Base-by-base conservation (phyloP, 35 echinoderm and acorn worm genomes). In the Apostichopus parvimensis region DNA sequence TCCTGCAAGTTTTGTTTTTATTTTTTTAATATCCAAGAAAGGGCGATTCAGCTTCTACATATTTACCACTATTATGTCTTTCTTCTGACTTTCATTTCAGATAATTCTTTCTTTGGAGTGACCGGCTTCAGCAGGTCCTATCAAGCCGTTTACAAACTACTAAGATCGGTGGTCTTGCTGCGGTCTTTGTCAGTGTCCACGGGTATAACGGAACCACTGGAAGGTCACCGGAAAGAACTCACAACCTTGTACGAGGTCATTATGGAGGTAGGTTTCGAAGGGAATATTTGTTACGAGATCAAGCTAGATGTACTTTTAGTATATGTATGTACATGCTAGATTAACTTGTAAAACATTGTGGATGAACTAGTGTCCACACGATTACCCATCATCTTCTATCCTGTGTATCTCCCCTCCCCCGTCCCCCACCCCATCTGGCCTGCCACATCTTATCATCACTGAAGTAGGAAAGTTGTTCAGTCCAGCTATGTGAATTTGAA, bases 81-180 rank as follows among this genome's bases (percentile, higher is more conserved):
- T 7, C 11, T 60, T 12, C 1, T 60, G 4, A 60, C 11, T 60
- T 60, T 21, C 58, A 18, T 59, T 25, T 13, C 81, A 84, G 81
- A 58, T 84, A 59, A 59, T 8, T 84, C 81, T 24, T 84, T 84
- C 58, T 84, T 84, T 84, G 81, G 81, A 12, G 81, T 84, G 0
- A 84, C 81, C 58, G 81, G 81, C 6, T 84, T 84, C 23, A 84
- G 53, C 4, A 57, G 53, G 14, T 55, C 81, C 9, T 84, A 84
- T 59, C 81, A 84, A 84, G 81, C 81, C 8, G 24, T 59, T 9
- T 84, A 84, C 81, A 84, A 84, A 59, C 81, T 57, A 59, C 81
- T 84, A 4, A 15, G 24, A 15, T 84, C 81, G 15, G 53, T 84
- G 21, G 55, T 52, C 1, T 21, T 84, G 9, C 58, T 84, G 58